Conservation (phyloP, 1,140 invertebrate species). For the Mylabris phalerata region DNA sequence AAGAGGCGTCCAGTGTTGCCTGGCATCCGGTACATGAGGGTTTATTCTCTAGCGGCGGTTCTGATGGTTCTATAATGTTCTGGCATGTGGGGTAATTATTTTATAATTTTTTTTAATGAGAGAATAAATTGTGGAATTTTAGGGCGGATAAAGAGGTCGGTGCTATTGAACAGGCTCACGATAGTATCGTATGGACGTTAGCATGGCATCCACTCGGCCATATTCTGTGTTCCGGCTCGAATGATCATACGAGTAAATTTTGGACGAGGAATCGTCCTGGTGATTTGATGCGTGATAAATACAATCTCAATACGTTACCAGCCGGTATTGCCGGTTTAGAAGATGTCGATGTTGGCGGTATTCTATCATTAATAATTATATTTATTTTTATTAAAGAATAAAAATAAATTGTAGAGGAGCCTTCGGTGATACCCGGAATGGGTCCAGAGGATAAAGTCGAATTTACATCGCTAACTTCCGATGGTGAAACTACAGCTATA, state of each 20-base stretch:
- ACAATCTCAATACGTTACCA: constrained; percentile 90
- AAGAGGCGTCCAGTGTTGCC: constrained; percentile 93
- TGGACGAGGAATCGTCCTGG: constrained; percentile 98
- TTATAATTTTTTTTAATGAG: neutral
- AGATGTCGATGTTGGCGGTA: constrained; percentile 59
- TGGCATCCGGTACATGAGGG: constrained; percentile 98
- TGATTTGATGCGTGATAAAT: constrained; percentile 96
- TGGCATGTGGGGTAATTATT: constrained; percentile 89
- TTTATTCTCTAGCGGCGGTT: constrained; percentile 92
- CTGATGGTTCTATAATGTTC: constrained; percentile 95
- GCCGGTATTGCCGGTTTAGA: constrained; percentile 63
- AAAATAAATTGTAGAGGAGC: constrained; percentile 55
- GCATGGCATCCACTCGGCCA: constrained; percentile 99
- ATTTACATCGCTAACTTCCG: constrained; percentile 47
- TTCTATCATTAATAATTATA: neutral
- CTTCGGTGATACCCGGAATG: constrained; percentile 87
- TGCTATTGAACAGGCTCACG: constrained; percentile 95
- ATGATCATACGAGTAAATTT: constrained; percentile 98
- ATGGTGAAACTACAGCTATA: constrained; percentile 57
- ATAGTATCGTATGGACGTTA: constrained; percentile 97
- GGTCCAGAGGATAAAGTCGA: constrained; percentile 87
- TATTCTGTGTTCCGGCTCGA: constrained; percentile 95
- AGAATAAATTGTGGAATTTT: constrained; percentile 11
- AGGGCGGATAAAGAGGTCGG: constrained; percentile 97
- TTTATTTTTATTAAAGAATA: too few species aligned